Percentiles rank a stretch among this genome's conserved stretches.
phyloP scores from a whole-genome alignment of 2,113 vertebrate species.

The Dasyornis broadbenti region DNA sequence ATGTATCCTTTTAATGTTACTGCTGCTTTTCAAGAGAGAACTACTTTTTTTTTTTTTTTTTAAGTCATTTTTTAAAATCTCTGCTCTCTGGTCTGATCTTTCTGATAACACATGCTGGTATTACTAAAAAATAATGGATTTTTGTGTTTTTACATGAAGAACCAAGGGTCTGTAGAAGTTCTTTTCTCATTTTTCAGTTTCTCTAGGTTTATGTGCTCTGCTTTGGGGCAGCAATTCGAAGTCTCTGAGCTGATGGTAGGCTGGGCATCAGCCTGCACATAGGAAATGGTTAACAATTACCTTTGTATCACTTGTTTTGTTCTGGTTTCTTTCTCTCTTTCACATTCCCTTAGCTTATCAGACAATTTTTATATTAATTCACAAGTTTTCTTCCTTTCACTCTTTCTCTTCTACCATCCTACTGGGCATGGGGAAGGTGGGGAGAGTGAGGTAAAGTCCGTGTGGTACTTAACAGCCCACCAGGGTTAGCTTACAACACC shows the following conservation, averaged over 20 bases:
- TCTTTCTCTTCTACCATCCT: background rate
- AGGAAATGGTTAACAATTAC: background rate
- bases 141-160: background rate
- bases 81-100: background rate
- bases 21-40: background rate
- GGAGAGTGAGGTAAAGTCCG: background rate
- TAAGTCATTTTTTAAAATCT: background rate
- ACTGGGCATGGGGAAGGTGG: accelerated
- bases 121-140: background rate
- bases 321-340: background rate
- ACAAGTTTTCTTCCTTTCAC: background rate
- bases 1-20: background rate
- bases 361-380: background rate
- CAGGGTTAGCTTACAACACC: background rate
- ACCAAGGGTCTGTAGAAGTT: background rate
- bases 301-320: background rate
- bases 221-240: background rate
- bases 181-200: background rate
- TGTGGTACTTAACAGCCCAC: background rate
- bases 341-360: background rate
- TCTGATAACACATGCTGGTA: background rate
- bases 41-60: background rate
- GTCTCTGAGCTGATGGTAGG: background rate
- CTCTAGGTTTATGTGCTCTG: background rate
- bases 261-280: background rate